phyloP scores from a whole-genome alignment of 2,797 vertebrate genomes.

The Manis pentadactyla region DNA sequence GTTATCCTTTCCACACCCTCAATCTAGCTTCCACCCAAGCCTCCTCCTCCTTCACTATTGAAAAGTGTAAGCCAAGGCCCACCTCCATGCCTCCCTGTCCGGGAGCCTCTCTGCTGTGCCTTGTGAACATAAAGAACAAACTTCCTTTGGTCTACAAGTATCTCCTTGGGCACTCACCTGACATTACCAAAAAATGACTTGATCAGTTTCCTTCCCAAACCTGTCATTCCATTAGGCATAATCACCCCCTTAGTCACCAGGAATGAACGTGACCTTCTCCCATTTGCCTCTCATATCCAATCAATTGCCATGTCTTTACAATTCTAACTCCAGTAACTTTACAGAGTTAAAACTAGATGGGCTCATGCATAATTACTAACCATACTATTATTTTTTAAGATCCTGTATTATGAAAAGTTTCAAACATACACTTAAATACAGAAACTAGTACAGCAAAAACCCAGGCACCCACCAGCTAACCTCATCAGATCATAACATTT shows the following conservation, averaged over 20 bases:
- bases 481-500: background rate
- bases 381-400: background rate
- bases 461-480: background rate
- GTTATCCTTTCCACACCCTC: slow-evolving; percentile 46
- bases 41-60: background rate
- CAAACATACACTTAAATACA: background rate
- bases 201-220: background rate
- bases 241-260: background rate
- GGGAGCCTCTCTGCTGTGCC: background rate
- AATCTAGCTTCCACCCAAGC: slow-evolving; percentile 38
- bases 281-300: background rate
- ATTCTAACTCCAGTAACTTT: background rate
- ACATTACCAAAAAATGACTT: background rate
- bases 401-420: background rate
- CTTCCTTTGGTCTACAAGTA: background rate
- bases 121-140: background rate
- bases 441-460: background rate
- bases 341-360: too few species aligned
- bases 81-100: background rate
- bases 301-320: background rate
- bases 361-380: background rate
- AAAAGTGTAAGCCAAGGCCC: background rate
- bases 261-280: background rate
- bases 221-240: background rate
- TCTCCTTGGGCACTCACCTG: background rate